Conservation (phyloP, 1,140 invertebrate species). For the Drosophila kohkoa region DNA sequence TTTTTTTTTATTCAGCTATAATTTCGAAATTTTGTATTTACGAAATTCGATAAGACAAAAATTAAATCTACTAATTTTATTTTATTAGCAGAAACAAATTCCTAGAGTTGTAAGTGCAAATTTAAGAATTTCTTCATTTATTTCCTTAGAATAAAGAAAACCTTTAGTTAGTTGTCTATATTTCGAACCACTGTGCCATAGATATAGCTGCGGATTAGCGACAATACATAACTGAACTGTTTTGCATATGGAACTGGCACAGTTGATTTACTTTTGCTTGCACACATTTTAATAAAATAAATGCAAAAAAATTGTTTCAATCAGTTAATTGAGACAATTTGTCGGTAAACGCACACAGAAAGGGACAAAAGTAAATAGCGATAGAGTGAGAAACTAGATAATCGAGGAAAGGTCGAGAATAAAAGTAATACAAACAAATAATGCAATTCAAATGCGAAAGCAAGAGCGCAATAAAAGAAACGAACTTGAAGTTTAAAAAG, state of each 20-base stretch:
- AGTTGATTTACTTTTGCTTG: slow-evolving; percentile 68
- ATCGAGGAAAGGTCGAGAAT: slow-evolving; percentile 22
- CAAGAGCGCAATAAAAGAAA: slow-evolving; percentile 21
- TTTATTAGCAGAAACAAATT: no score
- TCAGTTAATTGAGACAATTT: slow-evolving; percentile 83
- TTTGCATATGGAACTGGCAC: slow-evolving; percentile 46
- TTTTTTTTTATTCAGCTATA: no score
- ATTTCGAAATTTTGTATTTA: no score
- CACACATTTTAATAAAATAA: slow-evolving; percentile 83
- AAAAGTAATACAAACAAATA: slow-evolving; percentile 6
- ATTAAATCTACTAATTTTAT: no score
- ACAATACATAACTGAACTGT: slow-evolving; percentile 24
- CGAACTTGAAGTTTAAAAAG: slow-evolving; percentile 38
- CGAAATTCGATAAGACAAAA: no score
- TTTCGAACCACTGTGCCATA: slow-evolving; percentile 51
- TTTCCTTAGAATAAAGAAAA: not conserved
- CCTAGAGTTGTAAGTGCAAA: no score
- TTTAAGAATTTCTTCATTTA: no score
- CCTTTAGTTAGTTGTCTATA: not conserved
- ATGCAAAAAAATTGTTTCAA: slow-evolving; percentile 79
- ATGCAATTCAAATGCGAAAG: not conserved
- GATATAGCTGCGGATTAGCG: slow-evolving; percentile 9
- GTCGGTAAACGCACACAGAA: slow-evolving; percentile 48
- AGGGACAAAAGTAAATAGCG: slow-evolving; percentile 1
- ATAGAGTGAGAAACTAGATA: not conserved